Conservation (phyloP, 2,888 invertebrate species). For the Poecilus cupreus region DNA sequence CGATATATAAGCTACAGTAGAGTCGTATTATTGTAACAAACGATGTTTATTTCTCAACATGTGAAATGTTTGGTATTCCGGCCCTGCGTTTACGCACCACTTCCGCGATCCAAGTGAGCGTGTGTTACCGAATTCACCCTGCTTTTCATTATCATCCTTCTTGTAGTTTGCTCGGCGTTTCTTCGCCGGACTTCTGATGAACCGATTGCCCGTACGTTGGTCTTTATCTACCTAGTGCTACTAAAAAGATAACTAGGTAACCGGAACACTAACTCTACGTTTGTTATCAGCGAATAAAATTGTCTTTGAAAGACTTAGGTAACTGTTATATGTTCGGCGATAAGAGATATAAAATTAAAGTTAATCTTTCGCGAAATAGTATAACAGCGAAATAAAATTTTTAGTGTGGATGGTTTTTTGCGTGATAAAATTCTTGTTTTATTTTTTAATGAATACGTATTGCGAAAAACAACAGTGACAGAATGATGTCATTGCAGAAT, state of each 20-base stretch:
- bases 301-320: slow-evolving; percentile 13
- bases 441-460: slow-evolving; percentile 20
- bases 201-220: background rate
- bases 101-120: slow-evolving; percentile 11
- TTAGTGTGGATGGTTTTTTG: slow-evolving; percentile 1
- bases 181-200: background rate
- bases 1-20: too few species aligned
- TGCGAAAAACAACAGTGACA: background rate
- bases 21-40: too few species aligned
- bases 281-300: background rate
- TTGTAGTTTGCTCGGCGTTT: background rate
- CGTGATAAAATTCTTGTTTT: slow-evolving; percentile 13
- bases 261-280: background rate
- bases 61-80: background rate
- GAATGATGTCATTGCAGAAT: slow-evolving; percentile 1
- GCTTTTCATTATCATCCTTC: slow-evolving; percentile 14
- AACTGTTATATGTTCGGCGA: slow-evolving; percentile 9
- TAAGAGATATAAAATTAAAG: background rate
- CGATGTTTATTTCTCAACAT: too few species aligned
- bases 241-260: slow-evolving; percentile 29
- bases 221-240: slow-evolving; percentile 5
- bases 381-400: background rate
- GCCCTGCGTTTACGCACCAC: background rate
- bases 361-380: slow-evolving; percentile 1
- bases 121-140: background rate